phyloP scores from a whole-genome alignment of 23 tunicate species.

The Halocynthia aurantium region DNA sequence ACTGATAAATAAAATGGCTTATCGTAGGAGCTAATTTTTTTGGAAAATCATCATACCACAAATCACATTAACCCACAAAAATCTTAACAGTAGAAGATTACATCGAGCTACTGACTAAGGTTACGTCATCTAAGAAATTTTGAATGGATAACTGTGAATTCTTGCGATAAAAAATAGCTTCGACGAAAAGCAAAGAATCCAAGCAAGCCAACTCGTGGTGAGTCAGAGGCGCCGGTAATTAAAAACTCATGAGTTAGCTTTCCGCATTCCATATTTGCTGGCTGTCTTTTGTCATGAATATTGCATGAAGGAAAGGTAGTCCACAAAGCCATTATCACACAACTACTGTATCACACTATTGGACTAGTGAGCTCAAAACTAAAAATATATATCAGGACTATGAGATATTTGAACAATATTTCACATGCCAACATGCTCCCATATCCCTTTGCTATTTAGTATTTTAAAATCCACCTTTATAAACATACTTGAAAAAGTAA shows the following conservation, averaged over 20 bases:
- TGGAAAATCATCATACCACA: too few relatives aligned
- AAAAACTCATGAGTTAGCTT: slow-evolving; percentile 1
- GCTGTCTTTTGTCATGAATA: slow-evolving; percentile 1
- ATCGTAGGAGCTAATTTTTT: too few relatives aligned
- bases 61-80: too few relatives aligned
- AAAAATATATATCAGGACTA: background rate
- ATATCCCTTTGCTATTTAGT: background rate
- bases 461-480: background rate
- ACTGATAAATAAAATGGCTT: too few relatives aligned
- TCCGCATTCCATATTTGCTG: background rate
- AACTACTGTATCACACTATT: background rate
- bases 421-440: background rate
- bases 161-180: too few relatives aligned
- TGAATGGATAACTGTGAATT: too few relatives aligned
- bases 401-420: background rate
- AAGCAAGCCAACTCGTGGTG: too few relatives aligned
- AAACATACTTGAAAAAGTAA: background rate
- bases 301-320: slow-evolving; percentile 7
- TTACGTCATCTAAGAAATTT: too few relatives aligned
- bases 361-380: background rate
- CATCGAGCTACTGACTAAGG: too few relatives aligned
- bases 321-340: background rate
- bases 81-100: too few relatives aligned
- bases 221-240: background rate
- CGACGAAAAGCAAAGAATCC: too few relatives aligned